phyloP scores from a whole-genome alignment of 53 echinoderm and acorn worm genomes.

The Crossaster papposus region DNA sequence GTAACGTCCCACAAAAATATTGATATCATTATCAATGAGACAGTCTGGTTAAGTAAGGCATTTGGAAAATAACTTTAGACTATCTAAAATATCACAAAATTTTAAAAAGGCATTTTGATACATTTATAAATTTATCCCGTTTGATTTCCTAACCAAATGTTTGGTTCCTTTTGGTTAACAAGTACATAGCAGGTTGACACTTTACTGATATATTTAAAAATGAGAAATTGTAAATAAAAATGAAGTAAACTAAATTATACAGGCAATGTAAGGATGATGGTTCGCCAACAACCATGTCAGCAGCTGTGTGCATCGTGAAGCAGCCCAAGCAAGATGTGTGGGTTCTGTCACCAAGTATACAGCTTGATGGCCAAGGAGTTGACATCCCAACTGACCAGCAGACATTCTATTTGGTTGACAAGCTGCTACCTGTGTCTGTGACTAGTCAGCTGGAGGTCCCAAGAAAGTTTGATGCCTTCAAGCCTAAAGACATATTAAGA shows the following conservation, averaged over 20 bases:
- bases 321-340: constrained; percentile 1
- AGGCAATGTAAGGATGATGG: background rate
- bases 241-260: too few species aligned
- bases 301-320: background rate
- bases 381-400: background rate
- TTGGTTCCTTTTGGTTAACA: background rate
- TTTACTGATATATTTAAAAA: too few species aligned
- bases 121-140: too few species aligned
- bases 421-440: background rate
- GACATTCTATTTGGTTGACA: constrained; percentile 4
- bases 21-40: too few species aligned
- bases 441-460: background rate
- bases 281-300: background rate
- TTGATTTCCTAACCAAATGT: background rate
- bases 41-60: too few species aligned
- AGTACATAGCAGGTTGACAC: background rate
- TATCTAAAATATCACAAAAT: too few species aligned
- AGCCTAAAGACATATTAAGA: background rate
- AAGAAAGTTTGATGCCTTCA: background rate
- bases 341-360: background rate
- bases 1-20: too few species aligned
- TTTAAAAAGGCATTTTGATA: too few species aligned
- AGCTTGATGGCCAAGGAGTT: background rate
- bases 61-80: too few species aligned
- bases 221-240: too few species aligned